A percentile compares a stretch with the other conserved stretches of the same genome.
These are phyloP conservation scores for Piaya cayana DNA, from an alignment of 2,113 vertebrate species.

Conservation along the genomic window DNA sequence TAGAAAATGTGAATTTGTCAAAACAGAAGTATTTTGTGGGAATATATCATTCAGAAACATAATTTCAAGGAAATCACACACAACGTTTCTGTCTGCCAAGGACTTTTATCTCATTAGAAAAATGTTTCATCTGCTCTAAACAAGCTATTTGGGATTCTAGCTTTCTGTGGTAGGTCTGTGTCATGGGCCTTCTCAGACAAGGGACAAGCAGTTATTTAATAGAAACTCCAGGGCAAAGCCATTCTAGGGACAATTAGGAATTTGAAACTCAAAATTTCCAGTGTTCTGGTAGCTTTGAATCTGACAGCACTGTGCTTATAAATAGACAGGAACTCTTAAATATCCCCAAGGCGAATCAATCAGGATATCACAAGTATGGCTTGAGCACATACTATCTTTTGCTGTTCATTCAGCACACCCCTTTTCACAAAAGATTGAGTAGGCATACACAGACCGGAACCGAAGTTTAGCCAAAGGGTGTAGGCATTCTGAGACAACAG, in stretches of 20 bases:
- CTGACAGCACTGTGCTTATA: background rate
- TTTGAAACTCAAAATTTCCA: background rate
- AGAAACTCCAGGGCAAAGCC: background rate
- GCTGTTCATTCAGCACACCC: background rate
- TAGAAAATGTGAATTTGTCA: background rate
- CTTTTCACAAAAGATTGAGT: background rate
- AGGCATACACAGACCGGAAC: background rate
- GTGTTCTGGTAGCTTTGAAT: background rate
- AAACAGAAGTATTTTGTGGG: background rate
- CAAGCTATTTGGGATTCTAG: background rate
- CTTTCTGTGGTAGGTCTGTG: background rate
- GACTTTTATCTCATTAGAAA: background rate
- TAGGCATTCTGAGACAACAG: background rate
- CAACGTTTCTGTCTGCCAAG: background rate
- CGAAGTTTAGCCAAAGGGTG: background rate
- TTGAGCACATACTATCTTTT: background rate
- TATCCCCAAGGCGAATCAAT: rapidly evolving
- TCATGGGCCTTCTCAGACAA: background rate
- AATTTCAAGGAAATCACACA: background rate
- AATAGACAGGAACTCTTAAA: background rate
- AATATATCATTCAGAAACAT: background rate
- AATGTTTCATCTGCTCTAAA: background rate
- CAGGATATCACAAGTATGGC: background rate
- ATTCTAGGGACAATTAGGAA: background rate
- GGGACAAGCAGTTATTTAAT: background rate